Percentiles rank a stretch among this genome's conserved stretches.
phyloP scores from a whole-genome alignment of 1,140 invertebrate genomes.

The Drosophila arawakana region DNA sequence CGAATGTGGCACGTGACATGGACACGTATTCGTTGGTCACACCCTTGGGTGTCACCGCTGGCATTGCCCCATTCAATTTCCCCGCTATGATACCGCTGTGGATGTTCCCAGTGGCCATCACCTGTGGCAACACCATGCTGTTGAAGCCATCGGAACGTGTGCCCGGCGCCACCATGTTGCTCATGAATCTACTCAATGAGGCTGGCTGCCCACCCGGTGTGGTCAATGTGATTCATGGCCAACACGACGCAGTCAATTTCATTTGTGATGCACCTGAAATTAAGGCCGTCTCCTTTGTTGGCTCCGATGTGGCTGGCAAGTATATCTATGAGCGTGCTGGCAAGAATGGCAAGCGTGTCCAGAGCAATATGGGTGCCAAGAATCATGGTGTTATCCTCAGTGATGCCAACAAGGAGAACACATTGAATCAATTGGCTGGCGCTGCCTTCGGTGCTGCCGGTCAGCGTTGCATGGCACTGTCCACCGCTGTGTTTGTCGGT shows the following conservation, averaged over 20 bases:
- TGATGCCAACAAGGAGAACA: constrained; percentile 99
- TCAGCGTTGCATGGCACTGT: constrained; percentile 99
- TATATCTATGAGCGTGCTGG: constrained; percentile 98
- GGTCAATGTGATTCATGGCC: constrained; percentile 94
- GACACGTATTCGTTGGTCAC: constrained; percentile 95
- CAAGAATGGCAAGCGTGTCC: constrained; percentile 96
- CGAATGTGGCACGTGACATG: constrained; percentile 97
- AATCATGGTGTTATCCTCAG: constrained; percentile 99
- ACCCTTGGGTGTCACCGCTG: constrained; percentile 87
- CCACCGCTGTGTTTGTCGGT: constrained; percentile 98
- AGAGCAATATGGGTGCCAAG: constrained; percentile 99
- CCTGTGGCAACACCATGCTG: constrained; percentile 93
- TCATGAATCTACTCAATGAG: constrained; percentile 88
- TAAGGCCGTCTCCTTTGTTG: constrained; percentile 99
- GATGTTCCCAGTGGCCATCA: constrained; percentile 98
- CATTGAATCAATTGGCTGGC: constrained; percentile 96
- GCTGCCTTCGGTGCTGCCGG: constrained; percentile 98
- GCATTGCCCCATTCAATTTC: constrained; percentile 98
- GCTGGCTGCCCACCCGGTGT: constrained; percentile 93
- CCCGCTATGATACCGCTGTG: constrained; percentile 99
- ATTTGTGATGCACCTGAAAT: constrained; percentile 98
- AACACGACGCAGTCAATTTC: constrained; percentile 97
- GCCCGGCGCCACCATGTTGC: constrained; percentile 97
- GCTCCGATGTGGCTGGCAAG: constrained; percentile 97
- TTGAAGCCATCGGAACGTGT: constrained; percentile 98